Conservation (phyloP, 2,888 invertebrate genomes). For the Drosophila acutilabella region DNA sequence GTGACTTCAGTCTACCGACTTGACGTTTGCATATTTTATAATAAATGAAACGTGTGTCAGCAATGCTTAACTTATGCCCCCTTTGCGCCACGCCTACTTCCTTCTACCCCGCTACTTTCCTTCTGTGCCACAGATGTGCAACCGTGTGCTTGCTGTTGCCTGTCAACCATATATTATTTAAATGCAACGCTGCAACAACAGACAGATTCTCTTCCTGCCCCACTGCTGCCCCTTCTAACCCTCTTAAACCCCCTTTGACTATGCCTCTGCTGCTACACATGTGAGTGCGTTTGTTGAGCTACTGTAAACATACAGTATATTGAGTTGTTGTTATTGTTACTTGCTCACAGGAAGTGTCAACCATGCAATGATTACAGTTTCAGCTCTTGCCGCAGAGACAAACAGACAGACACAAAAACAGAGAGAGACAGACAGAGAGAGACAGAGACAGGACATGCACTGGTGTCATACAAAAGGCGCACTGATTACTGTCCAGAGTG, state of each 20-base stretch:
- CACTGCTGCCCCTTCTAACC: background rate
- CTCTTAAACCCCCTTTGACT: background rate
- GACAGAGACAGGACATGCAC: constrained; percentile 39
- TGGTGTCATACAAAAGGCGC: constrained; percentile 42
- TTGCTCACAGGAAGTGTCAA: constrained; percentile 52
- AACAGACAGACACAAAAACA: constrained; percentile 8
- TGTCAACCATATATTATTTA: constrained; percentile 63
- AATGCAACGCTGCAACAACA: constrained; percentile 65
- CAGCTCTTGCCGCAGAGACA: constrained; percentile 31
- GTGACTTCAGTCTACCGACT: background rate
- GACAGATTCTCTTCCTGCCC: background rate
- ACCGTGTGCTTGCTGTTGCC: constrained; percentile 20
- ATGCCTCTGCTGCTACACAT: constrained; percentile 8
- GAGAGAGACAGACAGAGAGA: constrained; percentile 6
- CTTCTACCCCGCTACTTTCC: background rate
- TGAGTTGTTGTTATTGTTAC: constrained; percentile 24
- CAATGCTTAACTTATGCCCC: constrained; percentile 69
- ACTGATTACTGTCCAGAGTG: constrained; percentile 71
- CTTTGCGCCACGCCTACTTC: too few species aligned
- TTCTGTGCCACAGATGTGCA: constrained; percentile 24
- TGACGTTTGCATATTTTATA: constrained; percentile 72
- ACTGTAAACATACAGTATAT: constrained; percentile 31
- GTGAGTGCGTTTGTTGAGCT: constrained; percentile 32
- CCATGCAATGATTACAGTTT: constrained; percentile 62
- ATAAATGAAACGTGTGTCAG: constrained; percentile 80